Evolutionary conservation across 2,797 vertebrate species (phyloP).

Genomic region (Syngnathus rostellatus): DNA sequence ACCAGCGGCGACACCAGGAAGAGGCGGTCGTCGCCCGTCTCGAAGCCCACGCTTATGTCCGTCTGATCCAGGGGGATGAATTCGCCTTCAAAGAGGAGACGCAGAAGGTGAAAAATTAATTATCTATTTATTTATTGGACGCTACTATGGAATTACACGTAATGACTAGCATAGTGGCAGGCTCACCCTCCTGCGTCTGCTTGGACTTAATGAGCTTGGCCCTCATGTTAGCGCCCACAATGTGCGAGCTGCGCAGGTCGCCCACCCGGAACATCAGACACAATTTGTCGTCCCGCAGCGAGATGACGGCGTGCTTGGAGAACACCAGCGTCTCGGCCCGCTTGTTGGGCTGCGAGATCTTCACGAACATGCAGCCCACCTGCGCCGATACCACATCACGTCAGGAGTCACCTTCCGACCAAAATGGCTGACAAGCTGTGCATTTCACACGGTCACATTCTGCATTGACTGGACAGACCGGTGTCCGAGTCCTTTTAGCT

Average conservation of each 20-base stretch:
- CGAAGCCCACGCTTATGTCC: constrained; percentile 93
- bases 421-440: neutral
- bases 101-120: neutral
- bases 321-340: constrained; percentile 93
- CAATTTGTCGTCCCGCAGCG: constrained; percentile 83
- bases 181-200: constrained; percentile 88
- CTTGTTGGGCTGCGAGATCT: constrained; percentile 97
- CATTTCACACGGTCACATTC: neutral
- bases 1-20: constrained; percentile 93
- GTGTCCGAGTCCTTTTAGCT: too few species aligned
- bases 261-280: constrained; percentile 97
- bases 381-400: constrained; percentile 19
- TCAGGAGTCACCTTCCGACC: neutral
- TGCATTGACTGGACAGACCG: neutral
- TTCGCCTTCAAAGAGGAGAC: constrained; percentile 65
- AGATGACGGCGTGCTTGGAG: constrained; percentile 91
- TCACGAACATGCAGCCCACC: constrained; percentile 97
- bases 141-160: too few species aligned
- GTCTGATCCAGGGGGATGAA: constrained; percentile 98
- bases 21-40: constrained; percentile 92
- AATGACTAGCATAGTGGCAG: neutral
- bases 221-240: constrained; percentile 94
- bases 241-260: constrained; percentile 92
- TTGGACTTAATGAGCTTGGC: constrained; percentile 98
- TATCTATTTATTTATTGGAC: too few species aligned